phyloP scores from a whole-genome alignment of 2,113 vertebrate species.

The Rousettus leschenaultii region DNA sequence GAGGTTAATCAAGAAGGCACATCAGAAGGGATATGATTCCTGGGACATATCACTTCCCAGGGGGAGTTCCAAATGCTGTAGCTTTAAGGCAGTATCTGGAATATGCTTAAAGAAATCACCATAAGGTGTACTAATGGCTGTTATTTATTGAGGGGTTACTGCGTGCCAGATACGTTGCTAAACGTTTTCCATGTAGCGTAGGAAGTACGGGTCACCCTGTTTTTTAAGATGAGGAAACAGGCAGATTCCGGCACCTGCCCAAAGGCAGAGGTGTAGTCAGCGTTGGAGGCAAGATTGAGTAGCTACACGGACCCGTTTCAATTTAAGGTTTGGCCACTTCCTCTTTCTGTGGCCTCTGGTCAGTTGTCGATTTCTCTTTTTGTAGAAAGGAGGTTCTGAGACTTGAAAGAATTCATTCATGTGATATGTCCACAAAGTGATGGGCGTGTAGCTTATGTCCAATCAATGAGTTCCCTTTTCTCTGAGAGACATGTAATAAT shows the following conservation, averaged over 20 bases:
- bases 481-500: background rate
- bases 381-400: background rate
- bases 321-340: background rate
- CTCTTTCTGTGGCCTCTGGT: background rate
- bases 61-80: background rate
- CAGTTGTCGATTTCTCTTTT: background rate
- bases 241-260: background rate
- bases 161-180: background rate
- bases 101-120: background rate
- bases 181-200: background rate
- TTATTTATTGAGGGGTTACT: background rate
- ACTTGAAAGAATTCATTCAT: background rate
- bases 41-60: background rate
- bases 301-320: background rate
- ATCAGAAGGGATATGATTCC: background rate
- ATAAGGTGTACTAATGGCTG: rapidly evolving
- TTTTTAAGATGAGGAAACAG: background rate
- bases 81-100: background rate
- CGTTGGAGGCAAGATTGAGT: background rate
- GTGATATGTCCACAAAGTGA: background rate
- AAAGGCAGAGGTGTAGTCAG: background rate
- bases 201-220: too few relatives aligned
- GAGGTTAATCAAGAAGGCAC: background rate
- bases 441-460: background rate
- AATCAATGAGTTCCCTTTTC: background rate